phyloP scores from a whole-genome alignment of 2,797 vertebrate species.

The Pipistrellus pipistrellus region DNA sequence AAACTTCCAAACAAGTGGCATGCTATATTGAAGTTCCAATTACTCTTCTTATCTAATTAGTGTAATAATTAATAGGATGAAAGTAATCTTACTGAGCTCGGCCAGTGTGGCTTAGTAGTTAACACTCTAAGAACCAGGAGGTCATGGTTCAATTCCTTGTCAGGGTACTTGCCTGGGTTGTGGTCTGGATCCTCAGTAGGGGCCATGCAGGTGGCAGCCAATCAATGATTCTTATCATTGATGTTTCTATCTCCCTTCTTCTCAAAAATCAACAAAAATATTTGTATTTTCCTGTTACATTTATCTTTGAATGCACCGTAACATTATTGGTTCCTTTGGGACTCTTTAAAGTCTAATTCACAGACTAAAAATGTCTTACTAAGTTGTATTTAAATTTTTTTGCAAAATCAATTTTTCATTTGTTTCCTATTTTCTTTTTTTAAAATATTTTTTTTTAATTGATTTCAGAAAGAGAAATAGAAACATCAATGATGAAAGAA shows the following conservation, averaged over 20 bases:
- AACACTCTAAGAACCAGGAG: too few relatives aligned
- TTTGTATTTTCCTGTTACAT: constrained; percentile 6
- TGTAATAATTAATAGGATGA: background rate
- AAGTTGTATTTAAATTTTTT: constrained; percentile 45
- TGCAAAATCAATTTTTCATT: constrained; percentile 40
- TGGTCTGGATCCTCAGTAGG: too few relatives aligned
- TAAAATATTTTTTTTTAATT: too few relatives aligned
- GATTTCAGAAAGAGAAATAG: background rate
- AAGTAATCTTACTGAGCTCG: background rate
- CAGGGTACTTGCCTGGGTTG: too few relatives aligned
- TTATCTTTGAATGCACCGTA: background rate
- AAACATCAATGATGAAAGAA: background rate
- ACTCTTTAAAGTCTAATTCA: constrained; percentile 3
- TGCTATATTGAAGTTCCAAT: background rate
- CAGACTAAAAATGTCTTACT: constrained; percentile 49
- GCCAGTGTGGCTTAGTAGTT: too few relatives aligned
- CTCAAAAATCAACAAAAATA: too few relatives aligned
- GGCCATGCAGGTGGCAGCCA: too few relatives aligned
- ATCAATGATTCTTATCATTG: background rate
- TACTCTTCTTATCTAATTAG: background rate
- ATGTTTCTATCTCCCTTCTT: too few relatives aligned
- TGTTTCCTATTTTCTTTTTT: background rate
- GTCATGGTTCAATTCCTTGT: too few relatives aligned
- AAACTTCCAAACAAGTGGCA: constrained; percentile 34
- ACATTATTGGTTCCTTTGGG: constrained; percentile 8